A percentile compares a stretch with the other conserved stretches of the same genome.
These are phyloP conservation scores for Laterallus jamaicensis DNA, from an alignment of 2,113 vertebrate genomes.

Conservation along the genomic window DNA sequence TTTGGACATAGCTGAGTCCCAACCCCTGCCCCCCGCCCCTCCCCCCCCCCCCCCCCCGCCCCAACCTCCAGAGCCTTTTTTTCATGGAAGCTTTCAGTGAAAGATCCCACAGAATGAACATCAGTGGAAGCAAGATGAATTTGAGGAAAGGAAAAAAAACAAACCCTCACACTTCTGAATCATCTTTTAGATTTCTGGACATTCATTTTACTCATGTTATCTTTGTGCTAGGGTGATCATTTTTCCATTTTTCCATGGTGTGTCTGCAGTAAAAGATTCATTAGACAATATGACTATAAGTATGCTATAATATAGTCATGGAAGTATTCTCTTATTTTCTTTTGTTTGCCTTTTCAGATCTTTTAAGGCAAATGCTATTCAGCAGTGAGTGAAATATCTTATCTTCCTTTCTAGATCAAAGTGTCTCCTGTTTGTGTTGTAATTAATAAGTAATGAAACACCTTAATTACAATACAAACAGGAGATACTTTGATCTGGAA, in stretches of 20 bases:
- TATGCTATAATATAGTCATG: background rate
- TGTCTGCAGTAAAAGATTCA: background rate
- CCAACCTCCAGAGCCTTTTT: background rate
- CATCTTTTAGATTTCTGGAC: rapidly evolving
- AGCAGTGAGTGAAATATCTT: background rate
- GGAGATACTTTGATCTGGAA: conserved; percentile 45
- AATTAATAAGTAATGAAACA: conserved; percentile 56
- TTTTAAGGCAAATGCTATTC: background rate
- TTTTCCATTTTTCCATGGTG: background rate
- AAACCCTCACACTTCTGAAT: rapidly evolving
- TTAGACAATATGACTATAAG: background rate
- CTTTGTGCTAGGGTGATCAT: background rate
- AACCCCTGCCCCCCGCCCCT: too few species aligned
- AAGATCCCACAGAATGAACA: background rate
- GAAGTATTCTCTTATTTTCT: conserved; percentile 31
- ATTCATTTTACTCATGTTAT: background rate
- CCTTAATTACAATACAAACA: conserved; percentile 46
- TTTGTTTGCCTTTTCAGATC: background rate
- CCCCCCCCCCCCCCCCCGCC: background rate
- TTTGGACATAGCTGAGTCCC: background rate
- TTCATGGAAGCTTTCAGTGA: background rate
- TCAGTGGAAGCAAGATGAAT: background rate
- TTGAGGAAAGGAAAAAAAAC: background rate
- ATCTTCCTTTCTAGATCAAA: conserved; percentile 43
- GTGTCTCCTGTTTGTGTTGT: conserved; percentile 3